These are phyloP conservation scores for Notarius quadriscutis DNA, from an alignment of 2,113 vertebrate species.

Conservation along the genomic window DNA sequence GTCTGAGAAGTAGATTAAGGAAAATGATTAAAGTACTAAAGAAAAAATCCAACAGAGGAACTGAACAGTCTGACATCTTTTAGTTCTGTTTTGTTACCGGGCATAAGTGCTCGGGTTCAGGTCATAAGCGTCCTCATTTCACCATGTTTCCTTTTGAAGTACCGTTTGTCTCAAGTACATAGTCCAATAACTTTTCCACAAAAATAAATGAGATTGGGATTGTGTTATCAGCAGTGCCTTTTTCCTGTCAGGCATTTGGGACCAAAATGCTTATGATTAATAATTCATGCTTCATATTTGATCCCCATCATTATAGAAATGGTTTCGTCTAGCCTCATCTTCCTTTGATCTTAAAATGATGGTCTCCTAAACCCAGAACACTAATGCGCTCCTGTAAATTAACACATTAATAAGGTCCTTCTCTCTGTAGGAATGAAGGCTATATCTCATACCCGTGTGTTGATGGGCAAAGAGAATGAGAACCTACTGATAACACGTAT, in stretches of 20 bases:
- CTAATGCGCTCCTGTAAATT: constrained; percentile 56
- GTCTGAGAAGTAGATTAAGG: neutral
- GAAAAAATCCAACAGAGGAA: constrained; percentile 33
- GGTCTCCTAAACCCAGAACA: constrained; percentile 58
- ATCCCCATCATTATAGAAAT: constrained; percentile 69
- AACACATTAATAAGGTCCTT: constrained; percentile 59
- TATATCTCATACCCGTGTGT: constrained; percentile 51
- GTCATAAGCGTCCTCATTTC: constrained; percentile 61
- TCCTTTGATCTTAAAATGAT: constrained; percentile 60
- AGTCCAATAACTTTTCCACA: constrained; percentile 71
- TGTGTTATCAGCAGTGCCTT: constrained; percentile 64
- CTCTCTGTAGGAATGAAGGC: constrained; percentile 35
- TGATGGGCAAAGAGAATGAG: constrained; percentile 42
- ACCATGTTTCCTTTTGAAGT: constrained; percentile 56
- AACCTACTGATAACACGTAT: constrained; percentile 51
- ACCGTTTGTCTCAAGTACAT: constrained; percentile 69
- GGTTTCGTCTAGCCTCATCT: constrained; percentile 60
- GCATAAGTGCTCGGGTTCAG: constrained; percentile 35
- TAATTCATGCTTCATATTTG: constrained; percentile 75
- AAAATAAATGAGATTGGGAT: constrained; percentile 73
- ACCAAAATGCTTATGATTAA: constrained; percentile 70
- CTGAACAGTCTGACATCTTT: constrained; percentile 32
- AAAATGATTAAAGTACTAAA: constrained; percentile 21
- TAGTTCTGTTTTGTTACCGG: constrained; percentile 48
- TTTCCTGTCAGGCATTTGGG: constrained; percentile 60